These are phyloP conservation scores for Sminthurinus aureus DNA, from an alignment of 2,888 invertebrate genomes.

Conservation along the genomic window DNA sequence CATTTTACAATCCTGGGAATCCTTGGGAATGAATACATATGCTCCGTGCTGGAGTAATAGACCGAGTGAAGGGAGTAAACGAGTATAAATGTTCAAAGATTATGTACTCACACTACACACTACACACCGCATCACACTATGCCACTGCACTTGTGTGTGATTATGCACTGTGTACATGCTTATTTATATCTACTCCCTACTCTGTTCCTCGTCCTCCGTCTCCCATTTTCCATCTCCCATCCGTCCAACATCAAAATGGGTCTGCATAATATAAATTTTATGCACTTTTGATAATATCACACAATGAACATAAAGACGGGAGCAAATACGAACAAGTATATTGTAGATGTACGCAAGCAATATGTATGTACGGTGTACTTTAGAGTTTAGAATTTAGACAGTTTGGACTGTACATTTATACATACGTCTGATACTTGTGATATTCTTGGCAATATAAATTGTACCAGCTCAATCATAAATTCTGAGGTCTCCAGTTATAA, in stretches of 20 bases:
- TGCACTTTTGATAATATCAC: neutral
- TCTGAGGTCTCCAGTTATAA: neutral
- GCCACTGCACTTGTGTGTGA: neutral
- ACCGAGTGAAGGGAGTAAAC: constrained; percentile 7
- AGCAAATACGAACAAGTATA: too few species aligned
- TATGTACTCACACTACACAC: neutral
- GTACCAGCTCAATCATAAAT: neutral
- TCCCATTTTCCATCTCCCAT: neutral
- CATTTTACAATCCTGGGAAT: too few species aligned
- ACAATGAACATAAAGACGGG: neutral
- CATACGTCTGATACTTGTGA: too few species aligned
- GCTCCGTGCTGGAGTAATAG: neutral
- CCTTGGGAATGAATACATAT: neutral
- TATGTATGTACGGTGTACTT: too few species aligned
- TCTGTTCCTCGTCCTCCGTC: neutral
- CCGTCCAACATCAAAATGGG: neutral
- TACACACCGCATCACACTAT: neutral
- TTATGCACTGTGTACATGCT: neutral
- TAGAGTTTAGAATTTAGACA: too few species aligned
- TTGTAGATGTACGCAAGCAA: too few species aligned
- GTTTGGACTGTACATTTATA: too few species aligned
- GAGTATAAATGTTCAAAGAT: neutral
- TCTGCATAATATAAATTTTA: neutral
- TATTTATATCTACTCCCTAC: neutral
- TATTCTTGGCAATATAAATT: neutral